These are phyloP conservation scores for Adelognathus sp. DNA, from an alignment of 2,888 invertebrate species.

Conservation along the genomic window DNA sequence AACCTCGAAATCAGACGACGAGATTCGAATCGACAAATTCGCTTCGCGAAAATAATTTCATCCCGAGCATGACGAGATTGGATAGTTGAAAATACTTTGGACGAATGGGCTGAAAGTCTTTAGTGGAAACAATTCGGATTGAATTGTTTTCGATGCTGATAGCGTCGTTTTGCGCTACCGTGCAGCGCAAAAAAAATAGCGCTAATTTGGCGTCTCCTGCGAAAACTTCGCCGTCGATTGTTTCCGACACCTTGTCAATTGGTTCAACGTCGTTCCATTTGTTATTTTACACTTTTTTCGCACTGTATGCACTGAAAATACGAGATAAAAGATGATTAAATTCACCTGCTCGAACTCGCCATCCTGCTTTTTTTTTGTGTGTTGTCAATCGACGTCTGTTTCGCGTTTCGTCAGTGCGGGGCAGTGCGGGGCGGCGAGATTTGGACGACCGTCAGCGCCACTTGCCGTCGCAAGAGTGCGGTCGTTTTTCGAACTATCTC, in stretches of 20 bases:
- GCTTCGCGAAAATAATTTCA: neutral
- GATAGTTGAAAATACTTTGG: neutral
- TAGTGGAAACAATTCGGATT: too few species aligned
- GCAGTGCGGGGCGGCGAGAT: neutral
- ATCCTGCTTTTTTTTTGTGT: conserved; percentile 82
- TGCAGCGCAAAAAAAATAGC: too few species aligned
- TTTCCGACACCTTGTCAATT: neutral
- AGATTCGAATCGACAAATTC: neutral
- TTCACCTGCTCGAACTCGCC: conserved; percentile 87
- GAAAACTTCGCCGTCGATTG: neutral
- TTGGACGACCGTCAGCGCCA: too few species aligned
- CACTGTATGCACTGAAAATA: neutral
- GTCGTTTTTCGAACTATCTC: too few species aligned
- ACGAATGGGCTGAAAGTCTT: neutral
- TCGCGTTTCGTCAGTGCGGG: neutral
- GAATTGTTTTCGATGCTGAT: neutral
- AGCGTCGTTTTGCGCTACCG: neutral
- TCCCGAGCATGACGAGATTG: neutral
- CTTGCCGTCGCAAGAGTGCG: too few species aligned
- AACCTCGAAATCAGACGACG: conserved; percentile 34
- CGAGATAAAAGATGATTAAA: neutral
- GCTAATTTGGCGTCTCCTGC: neutral
- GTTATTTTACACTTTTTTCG: neutral
- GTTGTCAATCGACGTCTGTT: conserved; percentile 55
- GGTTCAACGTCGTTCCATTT: neutral